Percentiles rank a stretch among this genome's conserved stretches.
These are phyloP conservation scores for Pararge aegeria DNA, from an alignment of 1,140 invertebrate species.

Conservation along the genomic window DNA sequence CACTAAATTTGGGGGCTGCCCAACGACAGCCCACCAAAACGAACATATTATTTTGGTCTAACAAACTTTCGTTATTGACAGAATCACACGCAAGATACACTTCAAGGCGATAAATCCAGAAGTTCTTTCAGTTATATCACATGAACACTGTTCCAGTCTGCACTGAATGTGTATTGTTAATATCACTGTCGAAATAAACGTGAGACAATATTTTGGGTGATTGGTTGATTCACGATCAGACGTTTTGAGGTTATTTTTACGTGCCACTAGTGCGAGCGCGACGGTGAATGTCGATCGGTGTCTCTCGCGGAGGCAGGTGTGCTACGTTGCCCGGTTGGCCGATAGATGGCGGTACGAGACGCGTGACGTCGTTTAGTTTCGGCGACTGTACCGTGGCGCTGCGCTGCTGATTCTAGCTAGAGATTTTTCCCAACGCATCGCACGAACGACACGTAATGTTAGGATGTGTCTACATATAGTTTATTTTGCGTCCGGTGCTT, in stretches of 20 bases:
- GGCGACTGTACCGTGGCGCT: constrained; percentile 69
- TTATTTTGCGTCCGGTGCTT: background rate
- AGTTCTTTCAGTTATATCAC: constrained; percentile 36
- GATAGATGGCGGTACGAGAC: constrained; percentile 59
- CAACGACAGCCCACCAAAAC: constrained; percentile 74
- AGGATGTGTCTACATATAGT: constrained; percentile 45
- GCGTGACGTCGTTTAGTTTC: constrained; percentile 62
- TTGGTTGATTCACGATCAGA: constrained; percentile 54
- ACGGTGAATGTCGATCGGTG: constrained; percentile 61
- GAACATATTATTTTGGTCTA: constrained; percentile 57
- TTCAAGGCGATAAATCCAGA: constrained; percentile 35
- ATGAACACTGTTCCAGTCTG: constrained; percentile 22
- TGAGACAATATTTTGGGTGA: constrained; percentile 58
- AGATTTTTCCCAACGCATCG: constrained; percentile 73
- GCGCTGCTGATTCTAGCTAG: constrained; percentile 71
- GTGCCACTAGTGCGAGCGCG: constrained; percentile 72
- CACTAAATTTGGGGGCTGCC: constrained; percentile 74
- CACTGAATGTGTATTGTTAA: constrained; percentile 27
- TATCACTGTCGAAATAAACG: constrained; percentile 53
- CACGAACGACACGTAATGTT: constrained; percentile 52
- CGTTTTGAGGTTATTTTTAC: constrained; percentile 74
- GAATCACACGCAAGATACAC: constrained; percentile 56
- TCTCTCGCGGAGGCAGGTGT: constrained; percentile 55
- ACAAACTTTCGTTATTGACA: constrained; percentile 68
- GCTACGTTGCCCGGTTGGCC: constrained; percentile 31